These are phyloP conservation scores for Eucidaris tribuloides DNA, from an alignment of 35 echinoderm and acorn worm genomes.

Conservation along the genomic window DNA sequence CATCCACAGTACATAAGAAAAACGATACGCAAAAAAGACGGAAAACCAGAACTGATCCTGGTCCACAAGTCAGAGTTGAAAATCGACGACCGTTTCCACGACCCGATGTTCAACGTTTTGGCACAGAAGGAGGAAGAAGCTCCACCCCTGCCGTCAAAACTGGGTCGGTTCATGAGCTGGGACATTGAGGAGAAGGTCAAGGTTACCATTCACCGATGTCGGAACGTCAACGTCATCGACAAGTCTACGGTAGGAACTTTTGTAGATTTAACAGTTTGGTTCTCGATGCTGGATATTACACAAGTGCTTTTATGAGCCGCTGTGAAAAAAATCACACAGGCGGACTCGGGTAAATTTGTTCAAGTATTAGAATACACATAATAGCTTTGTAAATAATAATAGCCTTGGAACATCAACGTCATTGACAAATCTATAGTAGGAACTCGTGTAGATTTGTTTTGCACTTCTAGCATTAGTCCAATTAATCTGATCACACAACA, in stretches of 20 bases:
- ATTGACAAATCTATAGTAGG: slow-evolving; percentile 50
- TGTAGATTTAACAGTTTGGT: no score
- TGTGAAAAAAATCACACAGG: no score
- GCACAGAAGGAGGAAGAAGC: slow-evolving; percentile 57
- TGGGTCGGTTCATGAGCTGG: slow-evolving; percentile 56
- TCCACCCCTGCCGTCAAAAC: slow-evolving; percentile 69
- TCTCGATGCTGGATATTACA: no score
- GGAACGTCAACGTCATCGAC: slow-evolving; percentile 77
- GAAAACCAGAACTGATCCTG: slow-evolving; percentile 72
- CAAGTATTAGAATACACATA: no score
- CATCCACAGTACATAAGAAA: slow-evolving; percentile 86
- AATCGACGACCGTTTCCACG: slow-evolving; percentile 79
- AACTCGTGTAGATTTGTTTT: no score
- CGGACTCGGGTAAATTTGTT: no score
- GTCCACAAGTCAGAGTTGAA: slow-evolving; percentile 64
- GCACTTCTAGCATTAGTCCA: no score
- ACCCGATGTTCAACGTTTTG: slow-evolving; percentile 67
- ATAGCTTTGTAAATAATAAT: no score
- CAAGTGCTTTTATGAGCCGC: no score
- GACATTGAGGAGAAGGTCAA: slow-evolving; percentile 71
- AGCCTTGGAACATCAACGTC: slow-evolving; percentile 74
- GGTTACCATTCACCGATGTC: slow-evolving; percentile 52
- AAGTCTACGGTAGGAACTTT: slow-evolving; percentile 49
- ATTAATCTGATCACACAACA: no score
- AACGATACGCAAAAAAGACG: slow-evolving; percentile 39